Evolutionary conservation across 1,140 invertebrate genomes (phyloP).

Genomic region (Caenorhabditis latens): DNA sequence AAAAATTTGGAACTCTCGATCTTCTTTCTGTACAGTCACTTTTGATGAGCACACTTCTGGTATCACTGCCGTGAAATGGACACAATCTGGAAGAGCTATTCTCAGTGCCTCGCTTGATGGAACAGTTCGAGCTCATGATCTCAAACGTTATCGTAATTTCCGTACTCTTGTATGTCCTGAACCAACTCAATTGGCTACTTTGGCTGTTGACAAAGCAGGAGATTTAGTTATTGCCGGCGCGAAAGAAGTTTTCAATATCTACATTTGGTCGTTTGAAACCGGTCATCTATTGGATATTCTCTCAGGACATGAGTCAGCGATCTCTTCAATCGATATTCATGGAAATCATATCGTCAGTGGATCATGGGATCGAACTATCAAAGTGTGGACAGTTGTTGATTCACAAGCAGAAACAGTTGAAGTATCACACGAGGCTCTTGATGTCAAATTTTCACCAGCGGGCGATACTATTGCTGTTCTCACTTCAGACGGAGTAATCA

Average conservation of each 20-base stretch:
- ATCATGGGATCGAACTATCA: conserved; percentile 93
- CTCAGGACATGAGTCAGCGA: conserved; percentile 91
- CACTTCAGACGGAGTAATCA: conserved; percentile 89
- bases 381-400: conserved; percentile 90
- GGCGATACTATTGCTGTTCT: conserved; percentile 91
- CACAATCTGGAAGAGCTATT: conserved; percentile 90
- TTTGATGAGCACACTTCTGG: conserved; percentile 89
- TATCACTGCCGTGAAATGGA: conserved; percentile 87
- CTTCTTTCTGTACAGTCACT: conserved; percentile 93
- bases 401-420: conserved; percentile 87
- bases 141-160: conserved; percentile 94
- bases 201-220: conserved; percentile 88
- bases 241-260: conserved; percentile 81
- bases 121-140: conserved; percentile 93
- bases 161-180: conserved; percentile 91
- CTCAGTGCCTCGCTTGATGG: conserved; percentile 92
- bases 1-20: conserved; percentile 92
- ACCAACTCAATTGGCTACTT: conserved; percentile 91
- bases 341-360: conserved; percentile 85
- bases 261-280: conserved; percentile 92
- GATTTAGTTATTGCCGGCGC: conserved; percentile 93
- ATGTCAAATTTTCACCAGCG: conserved; percentile 88
- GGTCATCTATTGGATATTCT: conserved; percentile 90
- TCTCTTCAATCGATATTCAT: conserved; percentile 86
- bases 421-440: conserved; percentile 87